Evolutionary conservation across 1,140 invertebrate species (phyloP).

Genomic region (Gryllus bimaculatus): DNA sequence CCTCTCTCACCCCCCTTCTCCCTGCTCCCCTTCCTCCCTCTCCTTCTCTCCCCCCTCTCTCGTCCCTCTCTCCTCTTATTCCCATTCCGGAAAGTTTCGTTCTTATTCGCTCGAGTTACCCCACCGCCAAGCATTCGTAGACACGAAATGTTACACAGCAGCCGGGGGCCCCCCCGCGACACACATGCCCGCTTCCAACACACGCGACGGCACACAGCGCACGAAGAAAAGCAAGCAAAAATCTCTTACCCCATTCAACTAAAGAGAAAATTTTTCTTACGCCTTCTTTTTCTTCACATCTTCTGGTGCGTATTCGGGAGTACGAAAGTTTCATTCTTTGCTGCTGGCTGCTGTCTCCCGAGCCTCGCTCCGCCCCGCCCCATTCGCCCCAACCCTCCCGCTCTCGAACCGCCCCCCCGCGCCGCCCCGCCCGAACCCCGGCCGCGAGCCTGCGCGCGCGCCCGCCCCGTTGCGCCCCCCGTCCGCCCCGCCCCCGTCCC

Average conservation of each 20-base stretch:
- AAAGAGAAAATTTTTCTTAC: constrained; percentile 15
- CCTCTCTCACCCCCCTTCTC: constrained; percentile 2
- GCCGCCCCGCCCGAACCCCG: no score
- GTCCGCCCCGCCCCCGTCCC: no score
- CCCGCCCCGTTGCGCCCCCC: no score
- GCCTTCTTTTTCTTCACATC: constrained; percentile 15
- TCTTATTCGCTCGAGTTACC: not conserved
- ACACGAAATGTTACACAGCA: no score
- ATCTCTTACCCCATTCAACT: constrained; percentile 10
- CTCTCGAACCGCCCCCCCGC: no score
- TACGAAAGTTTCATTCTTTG: constrained; percentile 6
- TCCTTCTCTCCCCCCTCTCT: not conserved
- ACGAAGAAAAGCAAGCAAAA: constrained; percentile 11
- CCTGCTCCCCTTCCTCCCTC: not conserved
- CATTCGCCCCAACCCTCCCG: no score
- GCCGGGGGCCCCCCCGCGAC: no score
- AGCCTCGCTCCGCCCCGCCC: not conserved
- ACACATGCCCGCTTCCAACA: not conserved
- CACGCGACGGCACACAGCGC: not conserved
- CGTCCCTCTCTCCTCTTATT: not conserved
- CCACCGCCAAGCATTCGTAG: no score
- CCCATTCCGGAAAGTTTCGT: not conserved
- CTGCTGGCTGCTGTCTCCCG: not conserved
- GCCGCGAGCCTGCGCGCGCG: no score
- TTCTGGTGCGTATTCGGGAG: constrained; percentile 9